Evolutionary conservation across 2,113 vertebrate genomes (phyloP).

Genomic region (Ptychochromis oligacanthus): DNA sequence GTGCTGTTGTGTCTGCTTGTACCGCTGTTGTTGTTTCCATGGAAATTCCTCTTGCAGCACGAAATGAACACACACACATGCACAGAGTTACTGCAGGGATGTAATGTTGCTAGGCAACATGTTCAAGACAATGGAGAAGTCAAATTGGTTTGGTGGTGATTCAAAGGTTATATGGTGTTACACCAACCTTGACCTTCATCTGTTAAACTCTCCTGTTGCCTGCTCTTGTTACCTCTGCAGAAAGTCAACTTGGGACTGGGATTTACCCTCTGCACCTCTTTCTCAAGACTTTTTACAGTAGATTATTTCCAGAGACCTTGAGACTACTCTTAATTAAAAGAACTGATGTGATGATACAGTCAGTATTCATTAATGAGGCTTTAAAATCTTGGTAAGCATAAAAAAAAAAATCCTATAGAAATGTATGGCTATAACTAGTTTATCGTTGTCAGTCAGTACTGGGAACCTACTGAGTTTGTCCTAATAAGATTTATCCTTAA

Average conservation of each 20-base stretch:
- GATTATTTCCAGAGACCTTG: constrained; percentile 33
- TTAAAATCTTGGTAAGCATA: not conserved
- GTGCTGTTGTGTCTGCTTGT: constrained; percentile 23
- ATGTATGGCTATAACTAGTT: not conserved
- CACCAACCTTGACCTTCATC: constrained; percentile 29
- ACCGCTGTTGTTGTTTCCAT: constrained; percentile 65
- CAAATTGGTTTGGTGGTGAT: constrained; percentile 63
- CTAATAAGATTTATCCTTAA: no score
- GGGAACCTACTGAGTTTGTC: not conserved
- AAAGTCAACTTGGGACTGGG: constrained; percentile 37
- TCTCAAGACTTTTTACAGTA: constrained; percentile 35
- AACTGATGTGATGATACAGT: not conserved
- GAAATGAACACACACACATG: constrained; percentile 13
- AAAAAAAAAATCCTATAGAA: not conserved
- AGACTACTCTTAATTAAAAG: constrained; percentile 21
- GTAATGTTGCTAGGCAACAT: constrained; percentile 74
- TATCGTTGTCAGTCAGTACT: not conserved
- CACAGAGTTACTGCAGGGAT: constrained; percentile 49
- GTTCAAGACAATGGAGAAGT: constrained; percentile 51
- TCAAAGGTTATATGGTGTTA: constrained; percentile 62
- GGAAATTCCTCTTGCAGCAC: constrained; percentile 64
- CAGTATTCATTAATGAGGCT: constrained; percentile 10
- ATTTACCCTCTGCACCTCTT: no score
- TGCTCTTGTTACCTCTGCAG: constrained; percentile 20
- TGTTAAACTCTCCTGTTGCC: not conserved